These are phyloP conservation scores for Lonchura striata DNA, from an alignment of 2,113 vertebrate species.

Conservation along the genomic window DNA sequence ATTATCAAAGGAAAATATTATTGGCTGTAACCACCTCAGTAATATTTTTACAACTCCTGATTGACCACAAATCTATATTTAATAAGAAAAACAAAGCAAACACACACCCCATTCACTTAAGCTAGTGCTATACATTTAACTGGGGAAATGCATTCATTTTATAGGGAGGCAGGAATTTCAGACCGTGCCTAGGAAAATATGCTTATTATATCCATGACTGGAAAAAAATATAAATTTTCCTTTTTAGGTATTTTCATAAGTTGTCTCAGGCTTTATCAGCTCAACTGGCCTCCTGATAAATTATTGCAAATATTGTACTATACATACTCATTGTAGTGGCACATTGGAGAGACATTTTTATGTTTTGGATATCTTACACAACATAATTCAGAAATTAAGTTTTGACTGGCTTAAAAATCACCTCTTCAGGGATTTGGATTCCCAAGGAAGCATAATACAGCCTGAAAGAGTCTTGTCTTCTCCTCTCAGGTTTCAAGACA, in stretches of 20 bases:
- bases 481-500: not conserved
- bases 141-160: conserved; percentile 12
- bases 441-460: not conserved
- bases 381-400: conserved; percentile 5
- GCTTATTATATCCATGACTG: conserved; percentile 26
- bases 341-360: not conserved
- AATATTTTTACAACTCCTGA: conserved; percentile 65
- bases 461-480: not conserved
- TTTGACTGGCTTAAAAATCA: not conserved
- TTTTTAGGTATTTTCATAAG: conserved; percentile 38
- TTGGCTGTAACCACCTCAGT: conserved; percentile 56
- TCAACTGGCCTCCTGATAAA: conserved; percentile 6
- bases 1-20: conserved; percentile 66
- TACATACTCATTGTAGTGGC: not conserved
- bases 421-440: not conserved
- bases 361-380: not conserved
- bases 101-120: conserved; percentile 54
- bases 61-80: conserved; percentile 68
- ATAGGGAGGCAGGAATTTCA: not conserved
- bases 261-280: conserved; percentile 46
- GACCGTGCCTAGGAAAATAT: conserved; percentile 26
- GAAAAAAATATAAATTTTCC: conserved; percentile 39
- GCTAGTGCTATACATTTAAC: not conserved
- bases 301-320: not conserved
- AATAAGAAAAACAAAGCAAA: conserved; percentile 66